Percentiles rank a stretch among this genome's conserved stretches.
Conservation (phyloP, 2,113 vertebrate species). For the Cavia aperea region DNA sequence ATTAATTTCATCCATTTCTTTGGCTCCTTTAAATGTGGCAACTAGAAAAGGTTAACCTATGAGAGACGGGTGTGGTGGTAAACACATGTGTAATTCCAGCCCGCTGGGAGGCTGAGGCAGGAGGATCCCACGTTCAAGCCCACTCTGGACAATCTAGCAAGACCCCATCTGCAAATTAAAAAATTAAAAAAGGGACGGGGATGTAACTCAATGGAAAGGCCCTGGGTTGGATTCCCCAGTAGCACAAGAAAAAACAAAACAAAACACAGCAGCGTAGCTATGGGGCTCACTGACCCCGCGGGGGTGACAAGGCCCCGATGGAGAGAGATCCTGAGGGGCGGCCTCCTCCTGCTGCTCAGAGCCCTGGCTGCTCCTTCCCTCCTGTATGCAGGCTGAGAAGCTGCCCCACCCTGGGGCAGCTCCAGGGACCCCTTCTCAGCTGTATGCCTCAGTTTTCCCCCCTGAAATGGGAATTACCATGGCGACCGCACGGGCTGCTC, state of each 20-base stretch:
- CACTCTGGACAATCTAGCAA: not conserved
- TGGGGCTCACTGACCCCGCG: rapidly evolving
- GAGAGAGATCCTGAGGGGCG: not conserved
- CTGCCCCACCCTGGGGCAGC: not conserved
- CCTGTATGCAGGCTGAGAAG: not conserved
- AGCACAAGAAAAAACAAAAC: not conserved
- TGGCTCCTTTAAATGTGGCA: not conserved
- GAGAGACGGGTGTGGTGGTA: not conserved
- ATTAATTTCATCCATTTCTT: not conserved
- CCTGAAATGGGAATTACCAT: not conserved
- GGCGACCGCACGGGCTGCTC: not conserved
- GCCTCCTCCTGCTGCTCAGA: not conserved
- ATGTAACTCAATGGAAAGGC: not conserved
- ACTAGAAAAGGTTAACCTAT: not conserved
- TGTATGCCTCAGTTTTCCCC: not conserved
- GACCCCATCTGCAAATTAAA: not conserved
- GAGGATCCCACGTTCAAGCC: not conserved
- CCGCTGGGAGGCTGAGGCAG: not conserved
- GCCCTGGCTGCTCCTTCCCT: not conserved
- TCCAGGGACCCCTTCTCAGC: not conserved
- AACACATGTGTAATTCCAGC: not conserved
- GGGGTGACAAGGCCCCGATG: not conserved
- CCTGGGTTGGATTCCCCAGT: not conserved
- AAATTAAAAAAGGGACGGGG: not conserved
- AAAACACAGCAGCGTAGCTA: not conserved